Conservation (phyloP, 2,888 invertebrate genomes). For the Chymomyza procnemis region DNA sequence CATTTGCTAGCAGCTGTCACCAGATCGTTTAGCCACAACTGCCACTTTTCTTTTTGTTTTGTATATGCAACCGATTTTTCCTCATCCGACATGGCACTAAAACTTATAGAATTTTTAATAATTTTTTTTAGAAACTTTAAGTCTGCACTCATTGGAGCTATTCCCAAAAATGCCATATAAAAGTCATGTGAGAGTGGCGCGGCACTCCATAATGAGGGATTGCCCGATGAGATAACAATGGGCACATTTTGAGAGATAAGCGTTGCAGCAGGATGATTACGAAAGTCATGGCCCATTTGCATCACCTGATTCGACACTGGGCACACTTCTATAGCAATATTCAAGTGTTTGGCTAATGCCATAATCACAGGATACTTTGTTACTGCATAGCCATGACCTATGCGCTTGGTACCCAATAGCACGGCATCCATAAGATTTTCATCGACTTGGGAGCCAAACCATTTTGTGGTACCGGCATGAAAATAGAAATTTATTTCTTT, state of each 20-base stretch:
- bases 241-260: constrained; percentile 84
- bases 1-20: constrained; percentile 21
- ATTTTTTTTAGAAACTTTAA: constrained; percentile 85
- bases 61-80: constrained; percentile 80
- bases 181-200: constrained; percentile 87
- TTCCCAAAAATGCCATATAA: constrained; percentile 87
- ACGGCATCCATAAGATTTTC: constrained; percentile 88
- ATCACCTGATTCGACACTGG: constrained; percentile 89
- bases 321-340: constrained; percentile 87
- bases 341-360: constrained; percentile 80
- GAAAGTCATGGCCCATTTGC: constrained; percentile 83
- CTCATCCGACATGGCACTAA: constrained; percentile 81
- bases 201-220: constrained; percentile 87
- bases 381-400: constrained; percentile 88
- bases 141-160: constrained; percentile 84
- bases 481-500: constrained; percentile 83
- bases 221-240: constrained; percentile 87
- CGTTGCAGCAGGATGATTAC: constrained; percentile 86
- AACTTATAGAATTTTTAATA: constrained; percentile 86
- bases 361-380: constrained; percentile 85
- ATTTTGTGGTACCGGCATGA: constrained; percentile 90
- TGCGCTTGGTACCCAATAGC: constrained; percentile 84
- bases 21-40: constrained; percentile 79
- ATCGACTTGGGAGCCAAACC: constrained; percentile 84
- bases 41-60: constrained; percentile 82